Conservation (phyloP, 2,113 vertebrate species). For the Lycaon pictus region DNA sequence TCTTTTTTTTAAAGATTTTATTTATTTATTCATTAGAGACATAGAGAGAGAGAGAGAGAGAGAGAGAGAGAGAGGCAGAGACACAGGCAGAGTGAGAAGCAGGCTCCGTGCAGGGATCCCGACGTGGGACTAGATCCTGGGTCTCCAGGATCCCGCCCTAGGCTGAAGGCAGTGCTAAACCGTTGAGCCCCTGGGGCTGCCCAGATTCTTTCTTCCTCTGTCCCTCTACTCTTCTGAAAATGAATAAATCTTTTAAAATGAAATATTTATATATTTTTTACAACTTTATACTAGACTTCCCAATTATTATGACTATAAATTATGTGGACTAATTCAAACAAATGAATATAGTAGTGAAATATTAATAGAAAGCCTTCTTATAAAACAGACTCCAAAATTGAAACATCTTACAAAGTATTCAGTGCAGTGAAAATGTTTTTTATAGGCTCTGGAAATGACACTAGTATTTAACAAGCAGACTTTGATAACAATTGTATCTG, state of each 20-base stretch:
- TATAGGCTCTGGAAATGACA: constrained; percentile 3
- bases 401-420: neutral
- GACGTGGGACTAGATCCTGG: too few relatives aligned
- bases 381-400: neutral
- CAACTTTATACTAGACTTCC: neutral
- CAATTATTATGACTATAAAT: neutral
- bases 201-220: neutral
- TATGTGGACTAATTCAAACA: neutral
- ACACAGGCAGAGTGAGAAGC: too few relatives aligned
- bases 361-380: neutral
- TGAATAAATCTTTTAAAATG: neutral
- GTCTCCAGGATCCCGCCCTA: too few relatives aligned
- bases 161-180: too few relatives aligned
- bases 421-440: neutral
- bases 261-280: neutral
- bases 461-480: neutral
- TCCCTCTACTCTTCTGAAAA: neutral
- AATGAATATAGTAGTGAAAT: neutral
- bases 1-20: too few relatives aligned
- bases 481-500: neutral
- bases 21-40: too few relatives aligned
- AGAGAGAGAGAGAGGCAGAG: too few relatives aligned
- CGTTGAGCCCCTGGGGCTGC: too few relatives aligned
- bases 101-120: too few relatives aligned
- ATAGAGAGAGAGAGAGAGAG: too few relatives aligned